Base-by-base conservation (phyloP, 2,888 invertebrate species). In the Melieria crassipennis region DNA sequence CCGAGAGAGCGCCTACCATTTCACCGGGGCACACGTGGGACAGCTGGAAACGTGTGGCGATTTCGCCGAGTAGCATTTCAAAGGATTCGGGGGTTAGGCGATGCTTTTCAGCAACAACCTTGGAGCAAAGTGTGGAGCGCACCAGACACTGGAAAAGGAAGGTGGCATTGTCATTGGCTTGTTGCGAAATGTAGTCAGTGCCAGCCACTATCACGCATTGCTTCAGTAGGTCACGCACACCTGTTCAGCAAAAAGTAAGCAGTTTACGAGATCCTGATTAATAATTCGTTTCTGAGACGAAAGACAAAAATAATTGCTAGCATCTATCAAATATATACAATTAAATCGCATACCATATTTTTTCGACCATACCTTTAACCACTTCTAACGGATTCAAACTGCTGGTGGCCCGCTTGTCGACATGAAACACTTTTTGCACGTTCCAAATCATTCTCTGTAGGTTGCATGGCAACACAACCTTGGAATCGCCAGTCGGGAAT, bases 361-460 rank as follows among this genome's bases (percentile, higher is more conserved):
- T 16, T 16, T 16, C 13, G 13, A 7, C 6, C 7, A 5, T 48
- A 74, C 74, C 75, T 13, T 75, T 70, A 0, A 77, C 65, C 0
- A 97, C 95, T 85, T 94, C 91, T 69, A 96, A 89, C 0, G 98
- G 98, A 81, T 94, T 96, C 46, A 98, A 89, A 87, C 97, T 96
- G 0, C 96, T 96, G 0, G 95, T 94, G 0, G 95, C 94, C 76
- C 96, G 89, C 81, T 93, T 93, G 84, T 98, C 96, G 73, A 99
- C 97, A 83, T 97, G 95, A 89, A 99, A 99, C 82, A 98, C 97
- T 86, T 98, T 99, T 87, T 98, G 97, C 0, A 97, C 98, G 87
- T 99, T 99, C 97, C 98, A 98, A 82, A 99, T 98, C 93, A 99
- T 95, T 80, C 98, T 91, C 83, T 96, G 94, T 74, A 99, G 89